Evolutionary conservation across 2,888 invertebrate species (phyloP).

Genomic region (Ligdia adustata): DNA sequence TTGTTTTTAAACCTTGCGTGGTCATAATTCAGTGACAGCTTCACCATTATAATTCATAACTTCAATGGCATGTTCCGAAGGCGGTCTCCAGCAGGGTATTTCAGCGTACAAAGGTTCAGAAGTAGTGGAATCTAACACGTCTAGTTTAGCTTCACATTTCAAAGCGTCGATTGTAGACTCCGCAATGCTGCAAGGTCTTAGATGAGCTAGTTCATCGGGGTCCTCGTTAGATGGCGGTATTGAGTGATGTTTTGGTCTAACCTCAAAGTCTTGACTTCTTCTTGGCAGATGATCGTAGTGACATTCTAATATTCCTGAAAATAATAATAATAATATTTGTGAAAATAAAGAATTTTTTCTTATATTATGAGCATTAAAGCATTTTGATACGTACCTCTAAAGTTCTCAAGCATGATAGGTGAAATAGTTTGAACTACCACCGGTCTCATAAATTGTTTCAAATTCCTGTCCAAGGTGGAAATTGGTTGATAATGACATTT

Average conservation of each 20-base stretch:
- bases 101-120: conserved; percentile 87
- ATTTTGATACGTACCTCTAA: conserved; percentile 77
- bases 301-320: conserved; percentile 80
- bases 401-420: conserved; percentile 84
- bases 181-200: conserved; percentile 58
- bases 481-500: conserved; percentile 81
- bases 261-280: conserved; percentile 65
- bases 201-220: conserved; percentile 53
- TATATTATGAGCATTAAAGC: no score
- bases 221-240: conserved; percentile 65
- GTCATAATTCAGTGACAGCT: conserved; percentile 81
- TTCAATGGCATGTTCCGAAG: conserved; percentile 75
- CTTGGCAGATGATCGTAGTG: conserved; percentile 86
- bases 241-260: conserved; percentile 54
- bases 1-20: no score
- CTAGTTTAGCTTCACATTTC: conserved; percentile 74
- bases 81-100: conserved; percentile 84
- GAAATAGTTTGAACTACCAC: conserved; percentile 78
- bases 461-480: conserved; percentile 73
- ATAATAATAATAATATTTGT: neutral
- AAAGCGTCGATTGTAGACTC: conserved; percentile 73
- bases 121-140: conserved; percentile 67
- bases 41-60: conserved; percentile 73
- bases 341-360: no score
- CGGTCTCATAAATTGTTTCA: conserved; percentile 80